phyloP scores from a whole-genome alignment of 2,797 vertebrate species.

The Lates japonicus region DNA sequence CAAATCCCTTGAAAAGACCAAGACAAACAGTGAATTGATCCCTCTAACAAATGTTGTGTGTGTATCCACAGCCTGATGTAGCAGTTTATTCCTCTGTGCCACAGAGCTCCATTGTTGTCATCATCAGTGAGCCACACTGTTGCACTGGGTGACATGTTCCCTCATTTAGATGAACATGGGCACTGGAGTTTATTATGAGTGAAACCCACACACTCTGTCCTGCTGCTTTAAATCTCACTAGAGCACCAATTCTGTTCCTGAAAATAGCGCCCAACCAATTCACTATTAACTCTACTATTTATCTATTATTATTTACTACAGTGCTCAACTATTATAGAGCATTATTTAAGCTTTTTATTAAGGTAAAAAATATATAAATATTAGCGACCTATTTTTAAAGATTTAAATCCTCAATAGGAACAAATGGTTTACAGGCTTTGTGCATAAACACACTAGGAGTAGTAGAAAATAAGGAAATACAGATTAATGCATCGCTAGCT shows the following conservation, averaged over 20 bases:
- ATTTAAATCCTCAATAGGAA: background rate
- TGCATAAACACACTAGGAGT: background rate
- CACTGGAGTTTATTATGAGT: conserved; percentile 24
- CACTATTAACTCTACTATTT: background rate
- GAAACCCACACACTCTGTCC: conserved; percentile 2
- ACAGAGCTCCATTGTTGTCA: background rate
- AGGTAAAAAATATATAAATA: background rate
- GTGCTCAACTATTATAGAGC: background rate
- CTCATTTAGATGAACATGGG: conserved; percentile 14
- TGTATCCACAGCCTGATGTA: background rate
- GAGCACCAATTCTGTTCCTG: conserved; percentile 1
- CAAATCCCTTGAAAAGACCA: background rate
- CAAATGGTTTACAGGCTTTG: background rate
- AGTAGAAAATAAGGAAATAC: background rate
- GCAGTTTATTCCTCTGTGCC: background rate
- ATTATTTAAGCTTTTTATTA: background rate
- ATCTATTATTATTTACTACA: too few species aligned
- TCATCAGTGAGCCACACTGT: background rate
- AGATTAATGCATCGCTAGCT: background rate
- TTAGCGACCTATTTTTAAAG: too few species aligned
- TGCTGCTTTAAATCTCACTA: conserved; percentile 15
- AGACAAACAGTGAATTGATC: background rate
- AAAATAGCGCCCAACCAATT: background rate
- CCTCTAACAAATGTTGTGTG: background rate
- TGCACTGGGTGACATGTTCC: conserved; percentile 8